A percentile compares a stretch with the other conserved stretches of the same genome.
Evolutionary conservation across 2,797 vertebrate species (phyloP).

Genomic region (Mormyrops attenuatus): DNA sequence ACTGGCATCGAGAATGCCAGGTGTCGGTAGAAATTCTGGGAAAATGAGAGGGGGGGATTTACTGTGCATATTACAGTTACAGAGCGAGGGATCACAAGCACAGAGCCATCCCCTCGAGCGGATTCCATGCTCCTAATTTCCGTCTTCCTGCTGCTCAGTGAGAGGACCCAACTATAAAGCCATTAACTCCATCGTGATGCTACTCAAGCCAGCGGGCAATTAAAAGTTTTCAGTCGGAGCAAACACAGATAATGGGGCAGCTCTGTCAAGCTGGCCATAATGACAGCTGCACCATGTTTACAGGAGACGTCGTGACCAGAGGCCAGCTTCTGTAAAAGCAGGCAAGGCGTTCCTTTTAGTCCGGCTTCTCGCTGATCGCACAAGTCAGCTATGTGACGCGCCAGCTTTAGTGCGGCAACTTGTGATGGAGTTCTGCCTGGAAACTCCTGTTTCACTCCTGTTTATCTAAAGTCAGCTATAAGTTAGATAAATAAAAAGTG

Average conservation of each 20-base stretch:
- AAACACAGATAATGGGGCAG: not conserved
- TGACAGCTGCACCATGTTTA: not conserved
- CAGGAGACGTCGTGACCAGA: not conserved
- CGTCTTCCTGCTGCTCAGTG: not conserved
- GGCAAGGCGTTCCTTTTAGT: not conserved
- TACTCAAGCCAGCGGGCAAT: not conserved
- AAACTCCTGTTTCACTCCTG: not conserved
- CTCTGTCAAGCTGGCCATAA: not conserved
- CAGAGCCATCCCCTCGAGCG: constrained; percentile 22
- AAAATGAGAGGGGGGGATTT: not conserved
- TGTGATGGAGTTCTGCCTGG: not conserved
- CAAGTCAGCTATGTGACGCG: not conserved
- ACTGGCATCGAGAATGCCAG: not conserved
- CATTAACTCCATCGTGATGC: not conserved
- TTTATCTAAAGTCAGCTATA: not conserved
- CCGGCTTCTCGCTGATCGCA: not conserved
- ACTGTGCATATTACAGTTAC: not conserved
- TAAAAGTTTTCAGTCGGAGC: not conserved
- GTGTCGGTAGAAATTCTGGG: not conserved
- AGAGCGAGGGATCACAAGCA: not conserved
- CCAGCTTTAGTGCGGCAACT: not conserved
- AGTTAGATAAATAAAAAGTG: not conserved
- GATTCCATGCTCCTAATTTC: not conserved
- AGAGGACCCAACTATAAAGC: not conserved
- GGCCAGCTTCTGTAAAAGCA: not conserved